Evolutionary conservation across 2,888 invertebrate genomes (phyloP).

Genomic region (Chrysotoxum bicinctum): DNA sequence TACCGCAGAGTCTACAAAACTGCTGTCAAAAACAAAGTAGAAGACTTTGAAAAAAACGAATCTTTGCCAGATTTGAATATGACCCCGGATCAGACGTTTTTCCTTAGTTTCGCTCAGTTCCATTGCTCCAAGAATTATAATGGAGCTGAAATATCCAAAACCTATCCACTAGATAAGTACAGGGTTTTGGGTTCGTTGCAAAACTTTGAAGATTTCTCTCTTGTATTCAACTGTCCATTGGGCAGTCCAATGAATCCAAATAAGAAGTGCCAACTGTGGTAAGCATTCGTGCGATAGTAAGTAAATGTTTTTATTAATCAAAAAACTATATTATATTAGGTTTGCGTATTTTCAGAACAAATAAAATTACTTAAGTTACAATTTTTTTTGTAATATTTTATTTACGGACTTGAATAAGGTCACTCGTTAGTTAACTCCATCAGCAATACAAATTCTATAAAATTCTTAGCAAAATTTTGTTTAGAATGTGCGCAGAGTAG

Average conservation of each 20-base stretch:
- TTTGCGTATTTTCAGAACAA: too few species aligned
- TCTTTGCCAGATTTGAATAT: slow-evolving; percentile 77
- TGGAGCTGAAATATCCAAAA: slow-evolving; percentile 77
- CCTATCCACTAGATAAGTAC: slow-evolving; percentile 78
- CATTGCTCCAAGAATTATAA: slow-evolving; percentile 78
- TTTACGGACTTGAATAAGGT: too few species aligned
- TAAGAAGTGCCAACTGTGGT: slow-evolving; percentile 78
- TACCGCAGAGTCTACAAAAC: slow-evolving; percentile 71
- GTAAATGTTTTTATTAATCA: too few species aligned
- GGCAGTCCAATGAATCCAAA: slow-evolving; percentile 78
- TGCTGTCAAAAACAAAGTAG: not conserved
- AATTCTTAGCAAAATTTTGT: too few species aligned
- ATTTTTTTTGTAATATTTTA: too few species aligned
- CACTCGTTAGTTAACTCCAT: too few species aligned
- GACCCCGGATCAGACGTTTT: slow-evolving; percentile 79
- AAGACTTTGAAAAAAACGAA: not conserved
- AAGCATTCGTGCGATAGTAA: too few species aligned
- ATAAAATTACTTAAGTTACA: too few species aligned
- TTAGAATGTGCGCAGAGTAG: too few species aligned
- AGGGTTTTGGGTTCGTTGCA: slow-evolving; percentile 78
- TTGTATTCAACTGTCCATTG: slow-evolving; percentile 76
- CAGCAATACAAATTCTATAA: too few species aligned
- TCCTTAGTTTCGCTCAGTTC: slow-evolving; percentile 78
- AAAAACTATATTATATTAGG: too few species aligned
- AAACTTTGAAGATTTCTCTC: slow-evolving; percentile 77